phyloP scores from a whole-genome alignment of 1,140 invertebrate species.

The Eumaeus atala region DNA sequence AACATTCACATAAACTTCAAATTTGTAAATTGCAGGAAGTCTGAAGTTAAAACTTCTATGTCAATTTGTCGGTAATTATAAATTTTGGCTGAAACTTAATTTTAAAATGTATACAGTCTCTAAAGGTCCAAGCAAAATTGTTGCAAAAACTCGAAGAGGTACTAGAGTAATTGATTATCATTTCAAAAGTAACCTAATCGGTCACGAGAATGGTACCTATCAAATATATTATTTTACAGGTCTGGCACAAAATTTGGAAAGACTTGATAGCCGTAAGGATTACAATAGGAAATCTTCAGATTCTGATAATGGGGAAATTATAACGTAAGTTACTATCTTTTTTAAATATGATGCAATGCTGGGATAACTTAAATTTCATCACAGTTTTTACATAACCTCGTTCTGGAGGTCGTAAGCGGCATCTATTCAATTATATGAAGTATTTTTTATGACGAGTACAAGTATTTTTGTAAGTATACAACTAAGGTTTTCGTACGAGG shows the following conservation, averaged over 20 bases:
- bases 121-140: slow-evolving; percentile 89
- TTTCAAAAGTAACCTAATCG: slow-evolving; percentile 22
- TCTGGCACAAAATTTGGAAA: slow-evolving; percentile 80
- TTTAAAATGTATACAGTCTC: slow-evolving; percentile 87
- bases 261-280: slow-evolving; percentile 80
- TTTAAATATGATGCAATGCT: slow-evolving; percentile 38
- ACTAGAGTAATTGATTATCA: slow-evolving; percentile 22
- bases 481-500: too few relatives aligned
- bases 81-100: slow-evolving; percentile 34
- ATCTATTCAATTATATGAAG: neutral
- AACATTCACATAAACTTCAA: slow-evolving; percentile 9
- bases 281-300: slow-evolving; percentile 76
- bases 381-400: slow-evolving; percentile 70
- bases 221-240: slow-evolving; percentile 66
- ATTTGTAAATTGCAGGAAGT: neutral
- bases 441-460: too few relatives aligned
- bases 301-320: slow-evolving; percentile 75
- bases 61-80: slow-evolving; percentile 18
- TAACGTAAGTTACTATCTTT: slow-evolving; percentile 70
- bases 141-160: slow-evolving; percentile 89
- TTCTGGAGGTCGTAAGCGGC: slow-evolving; percentile 24
- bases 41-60: slow-evolving; percentile 10
- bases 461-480: neutral
- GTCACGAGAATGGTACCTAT: slow-evolving; percentile 25
- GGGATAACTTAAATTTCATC: slow-evolving; percentile 45